A percentile compares a stretch with the other conserved stretches of the same genome.
phyloP scores from a whole-genome alignment of 2,888 invertebrate genomes.

The Alentia gelatinosa region DNA sequence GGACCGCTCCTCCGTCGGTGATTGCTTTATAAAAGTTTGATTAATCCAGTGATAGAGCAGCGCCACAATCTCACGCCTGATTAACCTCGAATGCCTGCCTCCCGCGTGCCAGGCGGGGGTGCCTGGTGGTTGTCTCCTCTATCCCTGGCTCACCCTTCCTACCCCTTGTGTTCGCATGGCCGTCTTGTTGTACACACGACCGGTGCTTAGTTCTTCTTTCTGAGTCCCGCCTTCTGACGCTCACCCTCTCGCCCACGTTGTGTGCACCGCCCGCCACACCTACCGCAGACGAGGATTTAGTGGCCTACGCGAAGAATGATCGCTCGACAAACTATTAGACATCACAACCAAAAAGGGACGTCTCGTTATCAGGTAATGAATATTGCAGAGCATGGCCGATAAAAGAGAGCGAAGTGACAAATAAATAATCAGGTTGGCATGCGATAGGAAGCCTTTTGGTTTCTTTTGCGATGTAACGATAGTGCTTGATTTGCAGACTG shows the following conservation, averaged over 20 bases:
- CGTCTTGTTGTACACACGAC: too few species aligned
- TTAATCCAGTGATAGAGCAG: constrained; percentile 38
- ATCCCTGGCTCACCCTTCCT: neutral
- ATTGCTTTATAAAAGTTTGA: constrained; percentile 52
- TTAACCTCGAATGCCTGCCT: neutral
- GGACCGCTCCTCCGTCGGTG: neutral
- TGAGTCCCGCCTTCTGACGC: too few species aligned
- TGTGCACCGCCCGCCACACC: neutral
- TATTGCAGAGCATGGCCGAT: neutral
- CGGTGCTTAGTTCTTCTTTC: too few species aligned
- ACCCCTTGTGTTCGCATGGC: neutral
- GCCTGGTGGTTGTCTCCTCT: neutral
- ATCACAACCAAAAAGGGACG: neutral
- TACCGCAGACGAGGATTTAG: too few species aligned
- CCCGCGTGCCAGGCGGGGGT: neutral
- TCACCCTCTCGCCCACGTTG: too few species aligned
- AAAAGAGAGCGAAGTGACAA: neutral
- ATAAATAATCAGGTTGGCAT: neutral
- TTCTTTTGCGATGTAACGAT: neutral
- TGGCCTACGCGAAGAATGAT: too few species aligned
- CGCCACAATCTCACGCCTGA: constrained; percentile 31
- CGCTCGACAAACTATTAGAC: neutral
- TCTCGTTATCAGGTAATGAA: neutral
- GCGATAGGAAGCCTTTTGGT: neutral
- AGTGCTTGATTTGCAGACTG: neutral